Evolutionary conservation across 2,113 vertebrate genomes (phyloP).

Genomic region (Microtus oregoni): DNA sequence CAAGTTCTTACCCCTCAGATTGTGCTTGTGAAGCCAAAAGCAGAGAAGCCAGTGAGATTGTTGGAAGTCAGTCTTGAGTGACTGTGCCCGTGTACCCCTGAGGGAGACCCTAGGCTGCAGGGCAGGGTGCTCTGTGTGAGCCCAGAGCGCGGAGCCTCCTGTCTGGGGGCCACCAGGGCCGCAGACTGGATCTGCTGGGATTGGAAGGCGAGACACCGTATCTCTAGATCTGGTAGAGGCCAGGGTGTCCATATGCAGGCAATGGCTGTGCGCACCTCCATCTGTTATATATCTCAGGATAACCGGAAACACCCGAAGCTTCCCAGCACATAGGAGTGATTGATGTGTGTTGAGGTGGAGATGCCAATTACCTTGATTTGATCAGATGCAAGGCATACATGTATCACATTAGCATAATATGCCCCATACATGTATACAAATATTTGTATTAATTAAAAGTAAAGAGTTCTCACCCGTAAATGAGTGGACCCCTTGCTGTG

Average conservation of each 20-base stretch:
- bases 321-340: not conserved
- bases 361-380: not conserved
- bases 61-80: conserved; percentile 21
- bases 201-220: not conserved
- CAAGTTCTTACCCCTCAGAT: conserved; percentile 56
- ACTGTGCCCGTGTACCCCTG: not conserved
- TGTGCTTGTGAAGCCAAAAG: conserved; percentile 68
- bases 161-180: not conserved
- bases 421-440: not conserved
- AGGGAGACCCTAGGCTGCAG: not conserved
- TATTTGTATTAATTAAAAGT: not conserved
- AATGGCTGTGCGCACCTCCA: not conserved
- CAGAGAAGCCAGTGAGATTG: conserved; percentile 47
- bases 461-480: not conserved
- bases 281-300: not conserved
- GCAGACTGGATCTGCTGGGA: no score
- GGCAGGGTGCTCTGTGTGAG: not conserved
- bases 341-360: not conserved
- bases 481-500: not conserved
- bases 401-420: not conserved
- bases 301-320: not conserved
- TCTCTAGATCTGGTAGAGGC: not conserved
- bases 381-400: not conserved
- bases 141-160: no score
- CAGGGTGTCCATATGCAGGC: not conserved